Conservation (phyloP, 2,888 invertebrate species). For the Polyploca ridens region DNA sequence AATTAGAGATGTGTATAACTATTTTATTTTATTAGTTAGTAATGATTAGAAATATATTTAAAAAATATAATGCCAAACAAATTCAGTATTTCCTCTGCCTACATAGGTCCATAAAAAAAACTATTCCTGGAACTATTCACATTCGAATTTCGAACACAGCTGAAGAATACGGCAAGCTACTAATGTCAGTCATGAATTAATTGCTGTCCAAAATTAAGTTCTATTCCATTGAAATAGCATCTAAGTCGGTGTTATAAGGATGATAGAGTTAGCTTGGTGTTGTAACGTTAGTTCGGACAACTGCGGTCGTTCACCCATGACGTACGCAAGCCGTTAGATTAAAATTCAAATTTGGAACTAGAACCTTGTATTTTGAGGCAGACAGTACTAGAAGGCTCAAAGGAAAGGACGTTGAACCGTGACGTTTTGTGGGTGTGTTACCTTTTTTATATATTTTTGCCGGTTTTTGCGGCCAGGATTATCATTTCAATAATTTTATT, state of each 20-base stretch:
- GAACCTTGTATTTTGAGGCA: conserved; percentile 50
- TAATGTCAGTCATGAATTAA: conserved; percentile 23
- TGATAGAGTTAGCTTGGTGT: conserved; percentile 47
- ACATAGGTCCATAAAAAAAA: conserved; percentile 23
- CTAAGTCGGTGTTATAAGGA: conserved; percentile 32
- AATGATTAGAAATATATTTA: not conserved
- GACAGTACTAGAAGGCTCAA: conserved; percentile 28
- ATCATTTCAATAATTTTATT: not conserved
- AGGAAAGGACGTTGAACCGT: conserved; percentile 43
- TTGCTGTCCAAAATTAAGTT: conserved; percentile 43
- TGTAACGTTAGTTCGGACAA: conserved; percentile 65
- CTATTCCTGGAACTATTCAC: conserved; percentile 40
- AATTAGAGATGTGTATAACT: too few relatives aligned
- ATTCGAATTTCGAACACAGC: conserved; percentile 40
- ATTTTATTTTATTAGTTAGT: too few relatives aligned
- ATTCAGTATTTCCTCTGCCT: not conserved
- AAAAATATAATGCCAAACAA: not conserved
- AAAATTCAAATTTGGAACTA: conserved; percentile 76
- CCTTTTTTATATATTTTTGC: conserved; percentile 34
- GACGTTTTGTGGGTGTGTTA: conserved; percentile 52
- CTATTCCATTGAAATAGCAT: conserved; percentile 46
- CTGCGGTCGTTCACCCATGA: conserved; percentile 69
- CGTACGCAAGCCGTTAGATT: conserved; percentile 69
- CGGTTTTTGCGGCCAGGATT: conserved; percentile 15
- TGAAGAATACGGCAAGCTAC: conserved; percentile 17